phyloP scores from a whole-genome alignment of 1,140 invertebrate genomes.

The Colletes latitarsis region DNA sequence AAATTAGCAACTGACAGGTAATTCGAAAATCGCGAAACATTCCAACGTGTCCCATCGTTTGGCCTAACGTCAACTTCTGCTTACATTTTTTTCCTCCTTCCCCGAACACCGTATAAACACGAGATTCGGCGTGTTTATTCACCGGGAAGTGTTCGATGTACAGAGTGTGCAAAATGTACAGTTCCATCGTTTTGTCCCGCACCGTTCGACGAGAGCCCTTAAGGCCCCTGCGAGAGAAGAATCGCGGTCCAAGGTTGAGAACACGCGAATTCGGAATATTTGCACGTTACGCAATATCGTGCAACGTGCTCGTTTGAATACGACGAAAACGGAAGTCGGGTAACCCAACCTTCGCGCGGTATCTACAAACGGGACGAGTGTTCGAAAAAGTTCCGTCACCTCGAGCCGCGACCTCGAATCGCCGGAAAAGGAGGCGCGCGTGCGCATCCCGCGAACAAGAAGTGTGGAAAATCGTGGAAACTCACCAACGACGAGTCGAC shows the following conservation, averaged over 20 bases:
- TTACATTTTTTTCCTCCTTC: no score
- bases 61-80: no score
- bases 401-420: slow-evolving; percentile 9
- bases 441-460: neutral
- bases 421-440: neutral
- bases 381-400: slow-evolving; percentile 12
- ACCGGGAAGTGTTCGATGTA: no score
- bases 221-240: no score
- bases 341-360: neutral
- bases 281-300: neutral
- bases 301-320: neutral
- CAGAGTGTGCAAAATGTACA: no score
- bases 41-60: no score
- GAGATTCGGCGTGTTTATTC: no score
- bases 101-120: no score
- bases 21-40: no score
- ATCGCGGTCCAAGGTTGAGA: neutral
- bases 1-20: no score
- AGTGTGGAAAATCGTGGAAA: slow-evolving; percentile 13
- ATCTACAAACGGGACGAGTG: neutral
- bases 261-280: slow-evolving; percentile 18
- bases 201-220: no score
- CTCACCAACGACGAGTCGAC: slow-evolving; percentile 64
- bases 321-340: neutral
- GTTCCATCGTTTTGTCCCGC: no score